Percentiles rank a stretch among this genome's conserved stretches.
These are phyloP conservation scores for Ophioderma brevispina DNA, from an alignment of 35 echinoderm and acorn worm species.

Conservation along the genomic window DNA sequence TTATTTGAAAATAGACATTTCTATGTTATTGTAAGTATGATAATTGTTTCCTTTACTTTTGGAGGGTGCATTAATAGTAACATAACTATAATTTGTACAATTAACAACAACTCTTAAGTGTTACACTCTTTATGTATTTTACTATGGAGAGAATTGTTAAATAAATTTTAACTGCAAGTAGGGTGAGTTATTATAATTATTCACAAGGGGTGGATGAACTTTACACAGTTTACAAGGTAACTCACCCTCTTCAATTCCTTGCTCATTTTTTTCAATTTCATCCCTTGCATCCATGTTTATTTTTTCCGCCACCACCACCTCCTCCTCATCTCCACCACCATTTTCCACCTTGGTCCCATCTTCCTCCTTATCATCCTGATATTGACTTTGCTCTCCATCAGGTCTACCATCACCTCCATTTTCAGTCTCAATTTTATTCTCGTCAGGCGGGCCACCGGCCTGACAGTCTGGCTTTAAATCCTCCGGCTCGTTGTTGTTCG, in stretches of 20 bases:
- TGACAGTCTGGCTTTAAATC: not conserved
- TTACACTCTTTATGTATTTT: too few species aligned
- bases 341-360: not conserved
- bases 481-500: not conserved
- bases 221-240: not conserved
- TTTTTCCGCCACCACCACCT: not conserved
- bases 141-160: too few species aligned
- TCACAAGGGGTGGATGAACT: too few species aligned
- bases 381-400: not conserved
- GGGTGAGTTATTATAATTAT: too few species aligned
- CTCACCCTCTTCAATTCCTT: not conserved
- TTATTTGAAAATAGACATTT: too few species aligned
- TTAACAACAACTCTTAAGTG: too few species aligned
- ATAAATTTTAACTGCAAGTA: too few species aligned
- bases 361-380: not conserved
- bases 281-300: not conserved
- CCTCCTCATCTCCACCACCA: not conserved
- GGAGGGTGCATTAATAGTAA: too few species aligned
- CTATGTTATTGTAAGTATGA: too few species aligned
- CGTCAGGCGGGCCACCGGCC: not conserved
- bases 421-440: not conserved
- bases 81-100: too few species aligned
- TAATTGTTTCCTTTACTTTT: too few species aligned
- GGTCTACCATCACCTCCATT: not conserved
- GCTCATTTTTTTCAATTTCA: not conserved